These are phyloP conservation scores for Megaceryle alcyon DNA, from an alignment of 2,797 vertebrate species.

Conservation along the genomic window DNA sequence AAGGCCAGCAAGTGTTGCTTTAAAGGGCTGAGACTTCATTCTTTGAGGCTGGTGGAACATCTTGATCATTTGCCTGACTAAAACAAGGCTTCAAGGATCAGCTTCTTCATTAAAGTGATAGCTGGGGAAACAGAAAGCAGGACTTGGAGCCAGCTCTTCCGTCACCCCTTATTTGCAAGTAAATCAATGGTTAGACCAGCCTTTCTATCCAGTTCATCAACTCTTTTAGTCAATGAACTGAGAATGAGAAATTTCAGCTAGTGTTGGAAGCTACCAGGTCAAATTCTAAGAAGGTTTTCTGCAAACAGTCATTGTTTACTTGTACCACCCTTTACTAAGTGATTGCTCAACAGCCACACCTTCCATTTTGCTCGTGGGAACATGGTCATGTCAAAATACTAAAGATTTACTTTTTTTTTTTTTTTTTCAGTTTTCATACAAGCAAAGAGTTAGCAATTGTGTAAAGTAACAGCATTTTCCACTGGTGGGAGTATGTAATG, in stretches of 20 bases:
- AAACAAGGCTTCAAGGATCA: background rate
- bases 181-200: background rate
- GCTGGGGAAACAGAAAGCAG: background rate
- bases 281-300: background rate
- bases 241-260: background rate
- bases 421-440: background rate
- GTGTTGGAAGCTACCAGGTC: background rate
- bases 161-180: background rate
- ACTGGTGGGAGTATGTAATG: background rate
- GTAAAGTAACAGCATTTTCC: background rate
- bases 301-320: background rate
- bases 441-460: background rate
- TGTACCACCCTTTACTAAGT: background rate
- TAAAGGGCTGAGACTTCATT: background rate
- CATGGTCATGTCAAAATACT: background rate
- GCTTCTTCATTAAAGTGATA: background rate
- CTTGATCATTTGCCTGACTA: background rate
- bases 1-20: background rate
- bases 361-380: background rate
- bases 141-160: background rate
- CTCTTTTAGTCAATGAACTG: background rate
- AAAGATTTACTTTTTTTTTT: background rate
- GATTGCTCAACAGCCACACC: background rate
- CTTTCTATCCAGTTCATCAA: background rate
- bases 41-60: background rate